Base-by-base conservation (phyloP, 2,888 invertebrate genomes). In the Thyatira batis region DNA sequence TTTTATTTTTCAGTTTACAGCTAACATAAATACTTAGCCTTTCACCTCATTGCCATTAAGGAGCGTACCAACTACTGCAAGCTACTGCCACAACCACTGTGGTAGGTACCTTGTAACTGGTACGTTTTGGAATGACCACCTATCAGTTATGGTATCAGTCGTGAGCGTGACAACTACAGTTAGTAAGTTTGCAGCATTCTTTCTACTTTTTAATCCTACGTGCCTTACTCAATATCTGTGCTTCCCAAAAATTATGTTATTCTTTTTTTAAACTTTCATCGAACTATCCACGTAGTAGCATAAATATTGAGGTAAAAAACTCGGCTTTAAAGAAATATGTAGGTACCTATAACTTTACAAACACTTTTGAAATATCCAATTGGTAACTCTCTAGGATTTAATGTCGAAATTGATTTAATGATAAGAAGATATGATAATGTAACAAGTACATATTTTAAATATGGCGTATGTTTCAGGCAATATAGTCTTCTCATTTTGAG, bases 91-190 rank as follows among this genome's bases (percentile, higher is more conserved):
- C 23, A 46, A n/a, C n/a, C 13, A 17, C 17, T 17, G 17, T 39
- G 39, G 39, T 46, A 46, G 13, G 33, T 33, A 20, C 17, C 27
- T 48, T 21, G 17, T 27, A 27, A 48, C 13, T 17, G 17, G 13
- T 20, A 27, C 48, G 48, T 27, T 27, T 48, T 45, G 45, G 45
- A 21, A 39, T 17, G 39, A 39, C 23, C 23, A 13, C 23, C 23
- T 21, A 45, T 48, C 48, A 27, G 48, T 48, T 27, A 21, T 27
- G 17, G 48, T 48, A 48, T 48, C 27, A 28, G 27, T 9, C 27
- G 48, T 48, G 27, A 48, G 48, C 48, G 48, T 48, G 27, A 27
- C 48, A 27, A 17, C 27, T 27, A 48, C 48, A 20, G 48, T 48
- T 27, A 48, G 23, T 23, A 4, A 21, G 27, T 48, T 20, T 10